Percentiles rank a stretch among this genome's conserved stretches.
These are phyloP conservation scores for Dasyurus viverrinus DNA, from an alignment of 2,113 vertebrate genomes.

Conservation along the genomic window DNA sequence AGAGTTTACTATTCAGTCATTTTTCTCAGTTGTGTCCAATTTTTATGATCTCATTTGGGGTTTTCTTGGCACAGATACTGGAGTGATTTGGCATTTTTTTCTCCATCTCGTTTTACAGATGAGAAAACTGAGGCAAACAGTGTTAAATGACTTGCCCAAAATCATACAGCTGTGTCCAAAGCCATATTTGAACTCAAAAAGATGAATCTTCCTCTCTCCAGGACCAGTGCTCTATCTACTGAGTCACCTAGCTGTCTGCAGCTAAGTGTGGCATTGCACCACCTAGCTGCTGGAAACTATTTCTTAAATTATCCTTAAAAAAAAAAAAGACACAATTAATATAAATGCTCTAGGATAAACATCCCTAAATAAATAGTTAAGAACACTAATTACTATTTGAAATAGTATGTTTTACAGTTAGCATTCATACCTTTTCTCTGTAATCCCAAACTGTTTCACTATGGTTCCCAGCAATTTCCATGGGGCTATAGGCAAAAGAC, in stretches of 20 bases:
- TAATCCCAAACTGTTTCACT: background rate
- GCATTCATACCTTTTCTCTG: background rate
- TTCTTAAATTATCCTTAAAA: background rate
- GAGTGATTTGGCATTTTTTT: background rate
- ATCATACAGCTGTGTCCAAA: background rate
- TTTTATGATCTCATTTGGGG: background rate
- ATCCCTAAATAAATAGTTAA: background rate
- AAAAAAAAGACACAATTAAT: background rate
- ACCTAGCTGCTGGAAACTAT: background rate
- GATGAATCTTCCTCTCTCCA: background rate
- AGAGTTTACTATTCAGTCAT: background rate
- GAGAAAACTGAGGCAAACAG: background rate
- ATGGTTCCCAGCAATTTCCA: constrained; percentile 13
- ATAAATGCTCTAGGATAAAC: background rate
- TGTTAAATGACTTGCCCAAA: too few relatives aligned
- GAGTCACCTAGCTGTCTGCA: background rate
- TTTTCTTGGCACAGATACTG: background rate
- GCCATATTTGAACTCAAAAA: background rate
- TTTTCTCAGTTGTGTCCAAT: background rate
- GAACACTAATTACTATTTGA: background rate
- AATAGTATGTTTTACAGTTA: background rate
- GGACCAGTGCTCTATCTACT: background rate
- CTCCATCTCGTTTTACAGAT: background rate
- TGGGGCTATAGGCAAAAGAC: background rate
- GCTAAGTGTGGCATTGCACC: background rate